Evolutionary conservation across 1,140 invertebrate species (phyloP).

Genomic region (Euura lappo): DNA sequence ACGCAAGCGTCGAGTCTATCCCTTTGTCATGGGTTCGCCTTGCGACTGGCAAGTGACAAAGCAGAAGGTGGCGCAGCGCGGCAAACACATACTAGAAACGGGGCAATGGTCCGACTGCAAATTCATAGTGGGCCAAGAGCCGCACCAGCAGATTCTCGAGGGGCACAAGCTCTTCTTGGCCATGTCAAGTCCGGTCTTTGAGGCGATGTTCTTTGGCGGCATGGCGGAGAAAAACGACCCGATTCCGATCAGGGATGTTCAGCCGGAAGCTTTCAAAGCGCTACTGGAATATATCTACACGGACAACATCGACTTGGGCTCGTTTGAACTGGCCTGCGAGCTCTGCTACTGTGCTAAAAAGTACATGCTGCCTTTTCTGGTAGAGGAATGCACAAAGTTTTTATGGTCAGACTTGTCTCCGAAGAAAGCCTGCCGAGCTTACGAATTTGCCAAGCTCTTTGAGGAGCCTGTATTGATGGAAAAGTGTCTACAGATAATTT

Average conservation of each 20-base stretch:
- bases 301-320: conserved; percentile 76
- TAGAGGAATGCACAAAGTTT: conserved; percentile 80
- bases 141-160: conserved; percentile 73
- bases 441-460: conserved; percentile 85
- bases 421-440: conserved; percentile 81
- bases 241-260: conserved; percentile 81
- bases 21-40: conserved; percentile 43
- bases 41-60: conserved; percentile 78
- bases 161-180: conserved; percentile 83
- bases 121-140: conserved; percentile 81
- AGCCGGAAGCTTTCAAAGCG: conserved; percentile 83
- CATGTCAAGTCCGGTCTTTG: conserved; percentile 85
- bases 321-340: conserved; percentile 84
- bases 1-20: too few relatives aligned
- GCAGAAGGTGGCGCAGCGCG: conserved; percentile 71
- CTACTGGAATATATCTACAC: conserved; percentile 84
- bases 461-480: conserved; percentile 81
- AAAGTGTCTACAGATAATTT: conserved; percentile 78
- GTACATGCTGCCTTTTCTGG: conserved; percentile 82
- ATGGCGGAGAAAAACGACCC: conserved; percentile 74
- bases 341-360: conserved; percentile 88
- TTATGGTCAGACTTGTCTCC: conserved; percentile 80
- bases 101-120: conserved; percentile 82
- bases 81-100: conserved; percentile 72
- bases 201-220: conserved; percentile 79